phyloP scores from a whole-genome alignment of 2,113 vertebrate species.

The Recurvirostra avosetta region DNA sequence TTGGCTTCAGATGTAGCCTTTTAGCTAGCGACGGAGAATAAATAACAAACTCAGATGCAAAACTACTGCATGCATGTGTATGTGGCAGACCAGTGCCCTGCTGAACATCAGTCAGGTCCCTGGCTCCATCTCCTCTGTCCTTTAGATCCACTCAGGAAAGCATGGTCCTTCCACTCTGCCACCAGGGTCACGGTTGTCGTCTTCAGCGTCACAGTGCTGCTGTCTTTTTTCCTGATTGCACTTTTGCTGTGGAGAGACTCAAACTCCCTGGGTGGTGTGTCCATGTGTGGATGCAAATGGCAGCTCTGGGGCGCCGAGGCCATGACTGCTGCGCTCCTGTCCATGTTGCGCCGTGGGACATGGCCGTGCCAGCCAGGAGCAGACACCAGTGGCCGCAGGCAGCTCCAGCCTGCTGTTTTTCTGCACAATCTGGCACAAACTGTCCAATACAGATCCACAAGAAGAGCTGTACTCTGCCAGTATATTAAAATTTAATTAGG shows the following conservation, averaged over 20 bases:
- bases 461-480: neutral
- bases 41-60: neutral
- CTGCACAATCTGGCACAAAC: neutral
- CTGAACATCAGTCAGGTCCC: neutral
- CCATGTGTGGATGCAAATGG: rapidly evolving
- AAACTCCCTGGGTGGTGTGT: neutral
- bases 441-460: neutral
- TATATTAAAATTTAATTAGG: slow-evolving; percentile 62
- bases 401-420: neutral
- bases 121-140: neutral
- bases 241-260: neutral
- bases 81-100: rapidly evolving
- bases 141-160: neutral
- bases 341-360: rapidly evolving
- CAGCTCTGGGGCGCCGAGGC: neutral
- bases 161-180: rapidly evolving
- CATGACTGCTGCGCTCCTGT: rapidly evolving
- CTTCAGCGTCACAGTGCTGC: neutral
- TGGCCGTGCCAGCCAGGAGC: rapidly evolving
- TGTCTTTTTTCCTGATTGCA: neutral
- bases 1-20: neutral
- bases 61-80: neutral
- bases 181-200: neutral
- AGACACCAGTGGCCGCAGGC: neutral
- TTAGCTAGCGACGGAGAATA: neutral